phyloP scores from a whole-genome alignment of 37 sponge, comb jelly and placozoan genomes.

The Bolinopsis microptera region DNA sequence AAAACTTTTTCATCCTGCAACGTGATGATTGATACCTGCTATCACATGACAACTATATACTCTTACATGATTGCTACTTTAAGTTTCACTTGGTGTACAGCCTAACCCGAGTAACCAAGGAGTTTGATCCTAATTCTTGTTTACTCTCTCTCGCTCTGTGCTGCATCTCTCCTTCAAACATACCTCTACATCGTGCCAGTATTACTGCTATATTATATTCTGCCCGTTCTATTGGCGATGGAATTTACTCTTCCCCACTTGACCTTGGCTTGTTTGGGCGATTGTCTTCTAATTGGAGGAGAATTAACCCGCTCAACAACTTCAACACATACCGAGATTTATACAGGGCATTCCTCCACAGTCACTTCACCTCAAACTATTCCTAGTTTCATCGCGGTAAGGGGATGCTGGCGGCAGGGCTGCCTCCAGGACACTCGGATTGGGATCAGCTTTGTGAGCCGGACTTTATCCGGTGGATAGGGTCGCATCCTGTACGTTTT shows the following conservation, averaged over 20 bases:
- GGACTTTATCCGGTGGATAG: no score
- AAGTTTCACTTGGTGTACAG: not conserved
- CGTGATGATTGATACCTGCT: constrained; percentile 43
- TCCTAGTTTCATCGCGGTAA: not conserved
- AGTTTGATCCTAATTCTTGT: not conserved
- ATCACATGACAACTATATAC: not conserved
- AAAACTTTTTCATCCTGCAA: constrained; percentile 18
- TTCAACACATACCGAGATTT: constrained; percentile 17
- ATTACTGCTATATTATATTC: not conserved
- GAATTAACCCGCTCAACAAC: constrained; percentile 45
- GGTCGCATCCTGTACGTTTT: no score
- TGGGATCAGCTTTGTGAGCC: no score
- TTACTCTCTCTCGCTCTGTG: constrained; percentile 10
- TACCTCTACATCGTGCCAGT: not conserved
- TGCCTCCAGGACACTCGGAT: no score
- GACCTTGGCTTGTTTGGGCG: constrained; percentile 20
- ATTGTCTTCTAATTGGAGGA: constrained; percentile 23
- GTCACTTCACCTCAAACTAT: not conserved
- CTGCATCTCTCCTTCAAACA: not conserved
- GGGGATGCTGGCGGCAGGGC: not conserved
- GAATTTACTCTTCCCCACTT: constrained; percentile 40
- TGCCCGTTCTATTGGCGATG: constrained; percentile 37
- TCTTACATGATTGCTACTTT: not conserved
- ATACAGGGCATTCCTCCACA: constrained; percentile 28
- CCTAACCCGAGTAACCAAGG: not conserved